These are phyloP conservation scores for Siniperca undulata DNA, from an alignment of 2,797 vertebrate species.

Conservation along the genomic window DNA sequence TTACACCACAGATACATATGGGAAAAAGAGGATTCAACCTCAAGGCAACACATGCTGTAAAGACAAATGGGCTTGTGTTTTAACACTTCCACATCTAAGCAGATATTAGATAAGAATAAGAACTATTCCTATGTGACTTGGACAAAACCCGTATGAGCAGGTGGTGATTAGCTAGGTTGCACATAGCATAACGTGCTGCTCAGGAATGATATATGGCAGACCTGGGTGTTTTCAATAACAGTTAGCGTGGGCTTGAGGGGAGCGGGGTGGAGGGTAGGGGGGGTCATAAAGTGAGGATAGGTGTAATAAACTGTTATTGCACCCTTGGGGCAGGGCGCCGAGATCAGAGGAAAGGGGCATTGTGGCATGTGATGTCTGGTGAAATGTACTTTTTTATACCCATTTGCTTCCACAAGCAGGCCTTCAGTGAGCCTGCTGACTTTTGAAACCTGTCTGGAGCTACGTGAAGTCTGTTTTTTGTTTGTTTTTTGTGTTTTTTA, in stretches of 20 bases:
- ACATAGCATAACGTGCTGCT: slow-evolving; percentile 78
- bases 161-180: slow-evolving; percentile 72
- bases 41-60: slow-evolving; percentile 60
- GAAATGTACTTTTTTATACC: slow-evolving; percentile 69
- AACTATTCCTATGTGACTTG: slow-evolving; percentile 69
- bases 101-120: slow-evolving; percentile 72
- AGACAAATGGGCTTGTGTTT: slow-evolving; percentile 78
- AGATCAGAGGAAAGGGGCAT: slow-evolving; percentile 80
- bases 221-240: slow-evolving; percentile 86
- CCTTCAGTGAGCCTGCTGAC: slow-evolving; percentile 44
- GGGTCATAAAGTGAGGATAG: slow-evolving; percentile 83
- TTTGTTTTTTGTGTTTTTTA: neutral
- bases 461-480: slow-evolving; percentile 8
- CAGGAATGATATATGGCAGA: slow-evolving; percentile 83
- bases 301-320: slow-evolving; percentile 89
- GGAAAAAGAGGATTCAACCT: slow-evolving; percentile 45
- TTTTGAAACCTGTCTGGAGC: slow-evolving; percentile 34
- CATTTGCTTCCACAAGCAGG: slow-evolving; percentile 53
- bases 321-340: slow-evolving; percentile 79
- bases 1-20: slow-evolving; percentile 56
- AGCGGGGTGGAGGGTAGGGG: slow-evolving; percentile 51
- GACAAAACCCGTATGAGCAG: slow-evolving; percentile 52
- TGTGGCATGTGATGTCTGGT: slow-evolving; percentile 73
- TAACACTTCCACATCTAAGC: slow-evolving; percentile 72
- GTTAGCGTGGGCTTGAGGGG: slow-evolving; percentile 81